Conservation (phyloP, 2,888 invertebrate species). For the Aleiodes leptofemur region DNA sequence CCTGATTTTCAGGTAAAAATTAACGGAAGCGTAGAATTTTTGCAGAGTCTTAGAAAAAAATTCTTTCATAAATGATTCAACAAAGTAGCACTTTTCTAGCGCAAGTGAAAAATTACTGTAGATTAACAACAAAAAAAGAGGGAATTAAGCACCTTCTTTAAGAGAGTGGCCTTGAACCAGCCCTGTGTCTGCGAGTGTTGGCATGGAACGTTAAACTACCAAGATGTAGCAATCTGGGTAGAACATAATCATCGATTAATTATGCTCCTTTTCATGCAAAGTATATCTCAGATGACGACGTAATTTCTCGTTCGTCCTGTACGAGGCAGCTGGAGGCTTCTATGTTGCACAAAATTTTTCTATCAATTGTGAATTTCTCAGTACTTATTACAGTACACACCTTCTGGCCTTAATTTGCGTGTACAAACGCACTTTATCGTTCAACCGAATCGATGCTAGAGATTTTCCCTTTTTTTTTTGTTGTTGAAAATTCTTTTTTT, state of each 20-base stretch:
- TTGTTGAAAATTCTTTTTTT: neutral
- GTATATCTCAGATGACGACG: conserved; percentile 50
- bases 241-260: conserved; percentile 59
- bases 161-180: conserved; percentile 18
- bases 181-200: conserved; percentile 3
- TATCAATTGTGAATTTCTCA: conserved; percentile 45
- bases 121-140: conserved; percentile 1
- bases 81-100: no score
- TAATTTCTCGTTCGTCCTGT: conserved; percentile 52
- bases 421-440: conserved; percentile 24
- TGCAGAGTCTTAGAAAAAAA: no score
- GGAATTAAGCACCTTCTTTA: neutral
- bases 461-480: neutral
- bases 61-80: no score
- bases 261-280: conserved; percentile 54
- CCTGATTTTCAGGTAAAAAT: no score
- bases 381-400: conserved; percentile 46
- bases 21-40: no score
- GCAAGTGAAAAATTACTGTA: no score
- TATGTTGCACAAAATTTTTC: conserved; percentile 45
- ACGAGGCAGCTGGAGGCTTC: conserved; percentile 51
- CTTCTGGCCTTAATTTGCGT: conserved; percentile 34
- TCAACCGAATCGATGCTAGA: neutral
- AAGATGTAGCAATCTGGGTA: conserved; percentile 34
- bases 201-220: conserved; percentile 24